Evolutionary conservation across 2,113 vertebrate species (phyloP), one percentile per base, ranked within the genome.

Genomic region (mouse (Mus musculus)): DNA sequence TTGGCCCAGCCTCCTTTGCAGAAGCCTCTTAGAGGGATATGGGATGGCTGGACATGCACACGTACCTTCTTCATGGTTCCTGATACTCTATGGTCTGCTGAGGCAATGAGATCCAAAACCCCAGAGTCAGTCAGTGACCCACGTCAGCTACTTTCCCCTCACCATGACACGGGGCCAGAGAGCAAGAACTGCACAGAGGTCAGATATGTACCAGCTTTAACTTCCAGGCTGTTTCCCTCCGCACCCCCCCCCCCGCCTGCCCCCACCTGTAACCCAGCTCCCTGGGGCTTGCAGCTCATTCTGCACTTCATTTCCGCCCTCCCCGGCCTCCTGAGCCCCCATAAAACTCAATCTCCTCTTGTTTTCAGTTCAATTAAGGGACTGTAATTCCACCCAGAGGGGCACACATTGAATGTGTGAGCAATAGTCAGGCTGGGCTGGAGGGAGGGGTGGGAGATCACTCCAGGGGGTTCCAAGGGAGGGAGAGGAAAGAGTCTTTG

Each of bases 311-410:
- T 96, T 93, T 95, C 71, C 88, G 90, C 82, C 95, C 95, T 95
- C 84, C 86, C 7, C 63, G 96, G 93, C 97, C 97, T 88, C 28
- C 94, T 36, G 92, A 94, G 96, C 69, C 19, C 16, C 96, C 95
- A 91, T 97, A 96, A 84, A 96, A 92, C 52, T 92, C 97, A 95
- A 93, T 49, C 90, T 94, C 87, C 86, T 89, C 96, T 94, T 94
- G 95, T 95, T 97, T 98, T 96, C 97, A 96, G 97, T 97, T 97
- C 97, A 97, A 92, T 97, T 98, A 97, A 93, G 67, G 61, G 39
- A 76, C 65, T 59, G 82, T 92, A 72, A 96, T 96, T 94, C 89
- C 75, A 90, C 90, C 91, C 72, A 76, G 82, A 69, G 77, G 89
- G 91, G 93, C 93, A 63, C 36, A n/a, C 49, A 52, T 75, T 26